Base-by-base conservation (phyloP, 1,140 invertebrate species). In the Aradophagus sp. region DNA sequence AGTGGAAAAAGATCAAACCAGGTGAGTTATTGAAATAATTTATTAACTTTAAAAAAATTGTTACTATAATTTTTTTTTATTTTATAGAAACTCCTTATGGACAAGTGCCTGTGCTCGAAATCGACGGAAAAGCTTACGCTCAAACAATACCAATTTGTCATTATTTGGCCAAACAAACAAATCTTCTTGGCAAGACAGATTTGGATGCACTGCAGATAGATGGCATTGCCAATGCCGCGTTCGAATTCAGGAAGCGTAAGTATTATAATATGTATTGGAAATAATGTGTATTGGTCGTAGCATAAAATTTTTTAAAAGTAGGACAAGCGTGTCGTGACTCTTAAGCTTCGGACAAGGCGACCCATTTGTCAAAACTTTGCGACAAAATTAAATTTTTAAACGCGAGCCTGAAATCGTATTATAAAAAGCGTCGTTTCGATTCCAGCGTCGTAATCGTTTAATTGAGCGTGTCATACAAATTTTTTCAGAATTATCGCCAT, bases 141-240 rank as follows among this genome's bases (percentile, higher is more conserved):
- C 88, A 90, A 76, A 83, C 85, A 17, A 65, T 86, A 16, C 84
- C 89, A 8, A 89, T 90, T 47, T 85, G 83, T 56, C 80, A 86
- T 42, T 89, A 87, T 76, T 77, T 89, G 2, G 88, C 87, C 2
- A 86, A 82, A 59, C 80, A 88, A 73, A 81, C 84, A 45, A 82
- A 80, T 63, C 63, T 90, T 15, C 82, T 84, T 71, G 88, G 87
- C 10, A 80, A 80, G 32, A 82, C 85, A 38, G 83, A 85, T 50
- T 78, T 84, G 63, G 84, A 87, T 63, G 53, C 75, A 27, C 35
- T 79, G 39, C 58, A 80, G 70, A 83, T 84, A 48, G 81, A 85
- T 70, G 79, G 81, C 27, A 73, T 80, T 34, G 79, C 81, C 2
- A 75, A 76, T 44, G 74, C 80, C 19, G 32, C 81, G 19, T 68